Percentiles rank a stretch among this genome's conserved stretches.
Conservation (phyloP, 2,888 invertebrate genomes). For the Megaustenia siamemsis region DNA sequence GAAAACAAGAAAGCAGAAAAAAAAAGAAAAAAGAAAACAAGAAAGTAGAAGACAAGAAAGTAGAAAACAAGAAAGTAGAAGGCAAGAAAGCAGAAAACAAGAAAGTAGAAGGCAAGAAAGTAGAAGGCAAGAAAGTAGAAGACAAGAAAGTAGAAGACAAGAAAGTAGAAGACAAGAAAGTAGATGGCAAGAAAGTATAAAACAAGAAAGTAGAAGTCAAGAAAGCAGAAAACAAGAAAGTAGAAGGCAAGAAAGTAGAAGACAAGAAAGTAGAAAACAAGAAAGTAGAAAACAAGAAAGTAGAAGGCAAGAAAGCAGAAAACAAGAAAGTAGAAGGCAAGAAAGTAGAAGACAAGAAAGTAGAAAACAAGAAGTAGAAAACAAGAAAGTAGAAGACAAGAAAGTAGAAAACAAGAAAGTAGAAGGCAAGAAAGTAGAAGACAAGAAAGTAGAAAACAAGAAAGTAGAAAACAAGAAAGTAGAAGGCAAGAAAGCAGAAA, state of each 20-base stretch:
- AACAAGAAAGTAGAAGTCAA: background rate
- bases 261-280: background rate
- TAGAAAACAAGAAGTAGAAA: background rate
- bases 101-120: background rate
- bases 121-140: background rate
- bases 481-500: too few species aligned
- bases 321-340: background rate
- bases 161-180: constrained; percentile 1
- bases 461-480: background rate
- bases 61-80: background rate
- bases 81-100: background rate
- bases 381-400: background rate
- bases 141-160: background rate
- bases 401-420: background rate
- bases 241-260: too few species aligned
- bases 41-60: background rate
- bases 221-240: too few species aligned
- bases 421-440: too few species aligned
- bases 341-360: background rate
- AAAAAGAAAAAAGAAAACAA: background rate
- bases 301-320: too few species aligned
- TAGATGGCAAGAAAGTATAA: too few species aligned
- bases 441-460: background rate
- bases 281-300: background rate
- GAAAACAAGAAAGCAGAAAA: background rate